A percentile compares a stretch with the other conserved stretches of the same genome.
These are phyloP conservation scores for Gryllus bimaculatus DNA, from an alignment of 1,140 invertebrate genomes.

Conservation along the genomic window DNA sequence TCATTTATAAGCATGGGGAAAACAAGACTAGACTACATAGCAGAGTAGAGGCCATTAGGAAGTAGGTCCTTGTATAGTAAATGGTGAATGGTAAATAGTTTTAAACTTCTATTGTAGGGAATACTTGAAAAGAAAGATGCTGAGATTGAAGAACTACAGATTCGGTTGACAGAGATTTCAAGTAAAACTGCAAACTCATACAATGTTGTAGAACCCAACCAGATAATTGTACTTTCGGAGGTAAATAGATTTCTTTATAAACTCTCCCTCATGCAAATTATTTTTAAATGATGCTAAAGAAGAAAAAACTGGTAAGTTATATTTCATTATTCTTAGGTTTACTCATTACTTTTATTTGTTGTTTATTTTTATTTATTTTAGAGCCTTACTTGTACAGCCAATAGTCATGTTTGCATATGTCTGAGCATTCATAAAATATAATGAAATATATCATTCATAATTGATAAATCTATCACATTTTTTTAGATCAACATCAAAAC, in stretches of 20 bases:
- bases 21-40: too few species aligned
- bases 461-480: too few species aligned
- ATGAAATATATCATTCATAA: too few species aligned
- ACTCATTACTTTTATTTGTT: background rate
- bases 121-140: constrained; percentile 54
- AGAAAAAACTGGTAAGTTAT: background rate
- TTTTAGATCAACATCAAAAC: too few species aligned
- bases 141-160: constrained; percentile 45
- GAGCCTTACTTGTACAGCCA: too few species aligned
- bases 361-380: too few species aligned
- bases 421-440: too few species aligned
- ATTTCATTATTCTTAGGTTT: background rate
- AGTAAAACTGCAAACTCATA: constrained; percentile 34
- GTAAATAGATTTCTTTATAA: background rate
- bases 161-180: constrained; percentile 36
- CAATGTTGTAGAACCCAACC: constrained; percentile 34
- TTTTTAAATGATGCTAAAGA: background rate
- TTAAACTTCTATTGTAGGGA: constrained; percentile 32
- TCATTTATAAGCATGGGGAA: too few species aligned
- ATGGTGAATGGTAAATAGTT: constrained; percentile 13
- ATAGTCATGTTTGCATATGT: too few species aligned
- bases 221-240: constrained; percentile 16
- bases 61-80: too few species aligned
- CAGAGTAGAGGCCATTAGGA: too few species aligned
- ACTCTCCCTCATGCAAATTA: background rate